phyloP scores from a whole-genome alignment of 2,797 vertebrate genomes.

The Pseudomugil gertrudae region DNA sequence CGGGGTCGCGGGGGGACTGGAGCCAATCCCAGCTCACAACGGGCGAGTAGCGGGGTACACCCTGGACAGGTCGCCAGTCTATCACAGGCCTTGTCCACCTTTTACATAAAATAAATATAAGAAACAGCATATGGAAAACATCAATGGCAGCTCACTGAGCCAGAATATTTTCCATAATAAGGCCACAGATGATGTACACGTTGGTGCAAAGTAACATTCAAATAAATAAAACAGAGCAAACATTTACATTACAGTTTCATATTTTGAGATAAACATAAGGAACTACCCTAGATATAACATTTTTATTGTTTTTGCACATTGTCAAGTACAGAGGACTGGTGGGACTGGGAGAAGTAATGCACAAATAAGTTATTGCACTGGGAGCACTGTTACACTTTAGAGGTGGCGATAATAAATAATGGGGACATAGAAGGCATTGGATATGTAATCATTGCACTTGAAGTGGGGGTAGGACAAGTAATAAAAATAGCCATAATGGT shows the following conservation, averaged over 20 bases:
- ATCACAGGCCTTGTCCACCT: no score
- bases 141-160: no score
- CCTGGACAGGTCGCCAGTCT: no score
- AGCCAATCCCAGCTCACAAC: no score
- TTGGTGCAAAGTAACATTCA: not conserved
- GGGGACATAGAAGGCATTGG: not conserved
- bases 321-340: slow-evolving; percentile 1
- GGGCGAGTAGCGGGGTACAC: no score
- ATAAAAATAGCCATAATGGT: slow-evolving; percentile 13
- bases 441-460: slow-evolving; percentile 18
- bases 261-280: not conserved
- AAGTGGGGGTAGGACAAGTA: not conserved
- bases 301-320: not conserved
- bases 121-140: no score
- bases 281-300: not conserved
- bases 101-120: no score
- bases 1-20: no score
- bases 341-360: slow-evolving; percentile 2
- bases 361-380: slow-evolving; percentile 10
- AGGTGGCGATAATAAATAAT: slow-evolving; percentile 19
- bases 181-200: no score
- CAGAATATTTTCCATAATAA: not conserved
- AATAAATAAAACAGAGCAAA: not conserved
- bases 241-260: not conserved
- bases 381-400: not conserved